Conservation (phyloP, 2,113 vertebrate species). For the Cololabis saira region DNA sequence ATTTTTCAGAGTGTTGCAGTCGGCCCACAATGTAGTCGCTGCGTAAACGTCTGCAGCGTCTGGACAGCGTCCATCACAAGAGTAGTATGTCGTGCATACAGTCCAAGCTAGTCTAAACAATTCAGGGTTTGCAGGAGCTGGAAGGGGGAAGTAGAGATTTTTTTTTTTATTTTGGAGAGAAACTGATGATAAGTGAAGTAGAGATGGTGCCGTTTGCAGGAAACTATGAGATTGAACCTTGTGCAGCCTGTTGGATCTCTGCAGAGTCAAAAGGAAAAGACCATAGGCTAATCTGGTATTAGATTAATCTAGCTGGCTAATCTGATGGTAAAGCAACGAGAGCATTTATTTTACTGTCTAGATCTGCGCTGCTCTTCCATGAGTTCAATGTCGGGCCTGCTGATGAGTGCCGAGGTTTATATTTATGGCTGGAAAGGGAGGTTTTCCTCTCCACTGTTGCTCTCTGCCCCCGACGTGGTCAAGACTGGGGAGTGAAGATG, state of each 20-base stretch:
- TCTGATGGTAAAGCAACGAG: too few relatives aligned
- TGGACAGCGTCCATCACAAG: slow-evolving; percentile 55
- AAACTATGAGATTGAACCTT: neutral
- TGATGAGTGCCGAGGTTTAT: too few relatives aligned
- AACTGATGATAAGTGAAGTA: slow-evolving; percentile 7
- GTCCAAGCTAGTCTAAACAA: slow-evolving; percentile 72
- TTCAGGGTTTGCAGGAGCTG: slow-evolving; percentile 29
- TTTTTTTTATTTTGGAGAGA: neutral
- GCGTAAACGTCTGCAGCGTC: slow-evolving; percentile 36
- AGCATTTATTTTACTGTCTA: too few relatives aligned
- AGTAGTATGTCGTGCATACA: slow-evolving; percentile 57
- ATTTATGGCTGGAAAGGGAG: too few relatives aligned
- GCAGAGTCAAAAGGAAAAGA: too few relatives aligned
- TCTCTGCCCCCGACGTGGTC: too few relatives aligned
- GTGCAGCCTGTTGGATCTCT: neutral
- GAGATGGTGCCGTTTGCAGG: slow-evolving; percentile 12
- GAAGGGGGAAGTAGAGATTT: slow-evolving; percentile 22
- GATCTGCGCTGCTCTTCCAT: too few relatives aligned
- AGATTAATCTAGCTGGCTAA: too few relatives aligned
- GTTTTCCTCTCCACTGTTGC: too few relatives aligned
- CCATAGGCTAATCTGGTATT: too few relatives aligned
- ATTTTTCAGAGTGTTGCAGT: slow-evolving; percentile 10
- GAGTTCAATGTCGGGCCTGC: too few relatives aligned
- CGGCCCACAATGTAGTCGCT: neutral
- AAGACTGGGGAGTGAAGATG: too few relatives aligned